Conservation (phyloP, 2,888 invertebrate species). For the Coelinius sp. region DNA sequence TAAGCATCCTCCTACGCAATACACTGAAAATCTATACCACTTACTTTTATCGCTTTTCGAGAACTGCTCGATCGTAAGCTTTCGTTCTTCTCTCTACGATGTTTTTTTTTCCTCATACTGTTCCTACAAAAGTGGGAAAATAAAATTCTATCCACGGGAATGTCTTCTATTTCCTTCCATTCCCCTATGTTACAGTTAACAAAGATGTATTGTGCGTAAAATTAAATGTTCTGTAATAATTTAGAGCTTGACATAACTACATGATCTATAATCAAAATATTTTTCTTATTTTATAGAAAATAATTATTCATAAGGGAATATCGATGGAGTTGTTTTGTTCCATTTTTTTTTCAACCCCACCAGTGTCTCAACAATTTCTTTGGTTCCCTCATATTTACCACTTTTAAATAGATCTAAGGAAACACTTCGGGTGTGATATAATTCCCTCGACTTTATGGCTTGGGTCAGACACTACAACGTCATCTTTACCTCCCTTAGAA, state of each 20-base stretch:
- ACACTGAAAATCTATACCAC: constrained; percentile 69
- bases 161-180: constrained; percentile 9
- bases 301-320: too few species aligned
- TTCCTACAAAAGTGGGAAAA: not conserved
- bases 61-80: constrained; percentile 34
- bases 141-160: constrained; percentile 20
- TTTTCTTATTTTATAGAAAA: too few species aligned
- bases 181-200: constrained; percentile 9
- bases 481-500: not conserved
- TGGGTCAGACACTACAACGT: constrained; percentile 3
- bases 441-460: constrained; percentile 2
- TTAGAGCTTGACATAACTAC: not conserved
- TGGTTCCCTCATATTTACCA: too few species aligned
- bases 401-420: not conserved
- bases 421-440: constrained; percentile 2
- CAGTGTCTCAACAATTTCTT: too few species aligned
- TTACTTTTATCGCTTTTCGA: constrained; percentile 67
- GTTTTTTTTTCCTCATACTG: constrained; percentile 46
- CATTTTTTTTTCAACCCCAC: too few species aligned
- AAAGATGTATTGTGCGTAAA: not conserved
- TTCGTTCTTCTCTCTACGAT: constrained; percentile 28
- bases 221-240: not conserved
- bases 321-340: too few species aligned
- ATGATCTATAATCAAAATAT: too few species aligned
- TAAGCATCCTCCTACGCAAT: constrained; percentile 39